These are phyloP conservation scores for Nymphalis polychloros DNA, from an alignment of 2,888 invertebrate genomes.

Conservation along the genomic window DNA sequence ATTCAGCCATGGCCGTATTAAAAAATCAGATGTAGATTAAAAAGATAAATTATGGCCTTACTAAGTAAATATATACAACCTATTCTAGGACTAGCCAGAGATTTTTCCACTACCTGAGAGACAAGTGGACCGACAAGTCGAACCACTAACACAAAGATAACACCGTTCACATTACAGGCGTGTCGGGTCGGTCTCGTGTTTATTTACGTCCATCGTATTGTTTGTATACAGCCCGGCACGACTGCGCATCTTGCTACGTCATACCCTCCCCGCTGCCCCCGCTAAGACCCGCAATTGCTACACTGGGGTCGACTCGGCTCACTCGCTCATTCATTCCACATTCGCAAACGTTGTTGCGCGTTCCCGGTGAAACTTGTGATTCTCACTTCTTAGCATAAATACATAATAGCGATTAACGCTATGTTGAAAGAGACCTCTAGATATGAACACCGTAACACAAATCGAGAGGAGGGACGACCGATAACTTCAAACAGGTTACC, in stretches of 20 bases:
- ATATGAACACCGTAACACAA: constrained; percentile 59
- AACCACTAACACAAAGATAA: constrained; percentile 71
- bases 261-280: constrained; percentile 63
- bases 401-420: constrained; percentile 47
- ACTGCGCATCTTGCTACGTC: constrained; percentile 80
- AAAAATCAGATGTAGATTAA: constrained; percentile 25
- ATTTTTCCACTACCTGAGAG: constrained; percentile 42
- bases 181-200: constrained; percentile 72
- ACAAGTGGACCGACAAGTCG: constrained; percentile 52
- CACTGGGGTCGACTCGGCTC: constrained; percentile 70
- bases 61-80: constrained; percentile 29
- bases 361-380: constrained; percentile 56
- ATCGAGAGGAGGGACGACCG: constrained; percentile 61
- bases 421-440: constrained; percentile 78
- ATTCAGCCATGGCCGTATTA: constrained; percentile 37
- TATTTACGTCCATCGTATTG: constrained; percentile 82
- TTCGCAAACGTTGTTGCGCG: constrained; percentile 75
- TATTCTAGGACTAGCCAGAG: constrained; percentile 38
- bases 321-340: constrained; percentile 79
- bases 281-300: constrained; percentile 69
- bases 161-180: constrained; percentile 64
- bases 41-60: constrained; percentile 30
- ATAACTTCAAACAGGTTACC: constrained; percentile 68
- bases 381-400: constrained; percentile 51
- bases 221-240: constrained; percentile 82